Evolutionary conservation across 2,797 vertebrate genomes (phyloP), one percentile per base, ranked within the genome.

Genomic region (Aeoliscus strigatus): DNA sequence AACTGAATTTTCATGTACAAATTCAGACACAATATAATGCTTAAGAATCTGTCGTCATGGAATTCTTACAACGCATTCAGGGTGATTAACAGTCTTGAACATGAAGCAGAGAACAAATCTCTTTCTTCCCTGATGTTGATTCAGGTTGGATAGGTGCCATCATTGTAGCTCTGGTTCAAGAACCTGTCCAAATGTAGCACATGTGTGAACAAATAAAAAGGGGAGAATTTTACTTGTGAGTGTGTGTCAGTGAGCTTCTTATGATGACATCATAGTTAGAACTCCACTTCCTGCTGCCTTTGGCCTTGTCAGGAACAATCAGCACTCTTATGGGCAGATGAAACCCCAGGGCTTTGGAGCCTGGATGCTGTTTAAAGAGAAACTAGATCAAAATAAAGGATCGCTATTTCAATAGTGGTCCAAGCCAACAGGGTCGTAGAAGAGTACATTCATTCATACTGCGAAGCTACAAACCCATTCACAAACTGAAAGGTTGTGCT

Each of bases 261-360:
- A 40, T 59, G 46, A 66, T 77, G 63, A 74, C 14, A 30, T 21
- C 48, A 42, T 27, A 27, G 33, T 44, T 38, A 0, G n/a, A 35
- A 43, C 49, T 51, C 8, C 6, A 39, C 44, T 66, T 68, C 55
- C 62, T 67, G 49, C 45, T 34, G 64, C 58, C 67, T 65, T 59
- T 54, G 49, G 35, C 38, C 51, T 46, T 64, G 74, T 80, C 74
- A 43, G 43, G 51, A 65, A 23, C 24, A 32, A 72, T 80, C 76
- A 59, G 44, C 3, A 4, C 56, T 72, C 27, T n/a, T 6, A 16
- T 9, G 18, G 23, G 30, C 14, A 39, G 67, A 81, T 46, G 41
- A 59, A 48, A 33, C 62, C 55, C 13, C 6, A 15, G 44, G 58
- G 65, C 45, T 44, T 34, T 23, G 4, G 14, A 25, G 54, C 31